Evolutionary conservation across 2,888 invertebrate species (phyloP).

Genomic region (Chloromyia formosa): DNA sequence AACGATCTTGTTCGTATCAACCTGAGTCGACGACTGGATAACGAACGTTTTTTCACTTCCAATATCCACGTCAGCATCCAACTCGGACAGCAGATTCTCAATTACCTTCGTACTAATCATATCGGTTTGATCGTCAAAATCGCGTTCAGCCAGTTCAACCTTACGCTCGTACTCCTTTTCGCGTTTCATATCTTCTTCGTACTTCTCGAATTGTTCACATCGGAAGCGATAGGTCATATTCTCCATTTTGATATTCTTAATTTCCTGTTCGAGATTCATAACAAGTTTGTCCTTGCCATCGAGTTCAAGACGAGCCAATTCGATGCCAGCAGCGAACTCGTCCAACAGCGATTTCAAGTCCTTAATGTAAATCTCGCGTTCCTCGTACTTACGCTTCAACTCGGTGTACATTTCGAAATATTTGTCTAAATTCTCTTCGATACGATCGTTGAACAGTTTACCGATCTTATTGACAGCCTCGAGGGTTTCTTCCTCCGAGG

Average conservation of each 20-base stretch:
- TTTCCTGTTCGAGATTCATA: slow-evolving; percentile 59
- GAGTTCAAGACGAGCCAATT: slow-evolving; percentile 62
- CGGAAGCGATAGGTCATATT: slow-evolving; percentile 60
- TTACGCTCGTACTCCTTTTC: slow-evolving; percentile 31
- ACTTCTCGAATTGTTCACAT: slow-evolving; percentile 49
- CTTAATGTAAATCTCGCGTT: slow-evolving; percentile 62
- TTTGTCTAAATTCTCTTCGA: slow-evolving; percentile 61
- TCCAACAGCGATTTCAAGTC: slow-evolving; percentile 64
- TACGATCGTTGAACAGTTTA: slow-evolving; percentile 63
- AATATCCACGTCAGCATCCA: slow-evolving; percentile 43
- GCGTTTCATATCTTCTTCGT: slow-evolving; percentile 21
- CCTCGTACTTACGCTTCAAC: slow-evolving; percentile 61
- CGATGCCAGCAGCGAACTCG: slow-evolving; percentile 63
- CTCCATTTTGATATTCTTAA: slow-evolving; percentile 62
- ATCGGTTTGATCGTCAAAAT: slow-evolving; percentile 43
- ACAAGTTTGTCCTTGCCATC: slow-evolving; percentile 62
- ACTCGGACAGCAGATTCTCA: slow-evolving; percentile 49
- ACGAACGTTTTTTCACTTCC: slow-evolving; percentile 22
- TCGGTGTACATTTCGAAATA: slow-evolving; percentile 62
- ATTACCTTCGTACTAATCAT: slow-evolving; percentile 49
- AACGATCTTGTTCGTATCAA: slow-evolving; percentile 45
- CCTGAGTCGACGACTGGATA: background rate
- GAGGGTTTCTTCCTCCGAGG: slow-evolving; percentile 63
- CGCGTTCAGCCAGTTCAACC: slow-evolving; percentile 46
- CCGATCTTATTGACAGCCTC: slow-evolving; percentile 64